Conservation (phyloP, 1,140 invertebrate species). For the Panagrolaimus sp. region DNA sequence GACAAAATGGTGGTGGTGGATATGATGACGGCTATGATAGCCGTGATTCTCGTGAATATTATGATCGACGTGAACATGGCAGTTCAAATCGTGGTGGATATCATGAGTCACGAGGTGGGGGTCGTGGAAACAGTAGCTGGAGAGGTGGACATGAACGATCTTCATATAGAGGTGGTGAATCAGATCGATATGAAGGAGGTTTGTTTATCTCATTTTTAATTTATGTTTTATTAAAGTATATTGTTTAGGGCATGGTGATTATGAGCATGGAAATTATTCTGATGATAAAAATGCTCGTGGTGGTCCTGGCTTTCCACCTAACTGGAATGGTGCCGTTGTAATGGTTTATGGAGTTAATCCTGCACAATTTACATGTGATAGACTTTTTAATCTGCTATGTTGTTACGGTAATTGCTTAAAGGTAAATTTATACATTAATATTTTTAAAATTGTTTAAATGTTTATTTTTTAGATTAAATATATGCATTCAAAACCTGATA, state of each 20-base stretch:
- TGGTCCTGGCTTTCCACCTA: constrained; percentile 17
- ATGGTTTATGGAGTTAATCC: constrained; percentile 95
- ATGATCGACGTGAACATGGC: constrained; percentile 71
- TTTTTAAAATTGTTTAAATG: neutral
- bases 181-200: neutral
- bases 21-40: neutral
- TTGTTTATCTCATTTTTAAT: too few species aligned
- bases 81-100: neutral
- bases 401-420: constrained; percentile 94
- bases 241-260: too few species aligned
- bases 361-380: constrained; percentile 86
- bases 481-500: constrained; percentile 94
- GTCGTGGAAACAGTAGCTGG: constrained; percentile 60
- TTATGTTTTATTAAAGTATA: too few species aligned
- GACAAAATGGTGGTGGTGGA: constrained; percentile 3
- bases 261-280: too few species aligned
- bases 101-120: constrained; percentile 69
- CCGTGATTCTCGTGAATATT: constrained; percentile 71
- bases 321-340: constrained; percentile 71
- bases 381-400: constrained; percentile 97
- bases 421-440: constrained; percentile 65
- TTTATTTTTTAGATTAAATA: constrained; percentile 77
- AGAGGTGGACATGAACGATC: constrained; percentile 2
- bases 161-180: constrained; percentile 18
- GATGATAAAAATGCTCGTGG: neutral